These are phyloP conservation scores for Amphipoea lucens DNA, from an alignment of 2,888 invertebrate species.

Conservation along the genomic window DNA sequence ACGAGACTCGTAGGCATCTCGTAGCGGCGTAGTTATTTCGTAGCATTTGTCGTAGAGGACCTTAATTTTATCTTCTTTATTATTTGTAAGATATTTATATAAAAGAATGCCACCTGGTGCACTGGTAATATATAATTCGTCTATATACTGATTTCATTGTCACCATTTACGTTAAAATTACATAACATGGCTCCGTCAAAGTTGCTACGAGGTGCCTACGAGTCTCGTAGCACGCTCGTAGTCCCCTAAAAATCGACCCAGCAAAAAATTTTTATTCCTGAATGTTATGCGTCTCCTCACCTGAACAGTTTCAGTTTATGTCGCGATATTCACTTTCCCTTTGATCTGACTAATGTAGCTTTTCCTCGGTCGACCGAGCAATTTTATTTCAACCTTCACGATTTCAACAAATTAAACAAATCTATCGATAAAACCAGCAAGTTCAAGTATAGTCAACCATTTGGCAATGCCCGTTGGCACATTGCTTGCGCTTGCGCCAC, in stretches of 20 bases:
- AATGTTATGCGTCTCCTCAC: no score
- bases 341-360: neutral
- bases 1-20: conserved; percentile 37
- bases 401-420: neutral
- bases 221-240: neutral
- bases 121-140: neutral
- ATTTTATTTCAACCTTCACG: neutral
- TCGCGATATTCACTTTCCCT: no score
- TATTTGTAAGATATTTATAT: neutral
- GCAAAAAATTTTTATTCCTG: no score
- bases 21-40: conserved; percentile 35
- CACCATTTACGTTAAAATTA: neutral
- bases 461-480: conserved; percentile 82
- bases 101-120: neutral
- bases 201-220: conserved; percentile 11
- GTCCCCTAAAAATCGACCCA: neutral
- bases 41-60: conserved; percentile 24
- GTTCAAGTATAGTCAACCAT: conserved; percentile 69
- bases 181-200: neutral
- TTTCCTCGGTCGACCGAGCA: neutral
- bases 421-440: conserved; percentile 58
- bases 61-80: neutral
- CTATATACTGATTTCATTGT: neutral
- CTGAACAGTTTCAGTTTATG: neutral
- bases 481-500: conserved; percentile 73